Percentiles rank a stretch among this genome's conserved stretches.
These are phyloP conservation scores for Steinernema carpocapsae DNA, from an alignment of 2,888 invertebrate species.

Conservation along the genomic window DNA sequence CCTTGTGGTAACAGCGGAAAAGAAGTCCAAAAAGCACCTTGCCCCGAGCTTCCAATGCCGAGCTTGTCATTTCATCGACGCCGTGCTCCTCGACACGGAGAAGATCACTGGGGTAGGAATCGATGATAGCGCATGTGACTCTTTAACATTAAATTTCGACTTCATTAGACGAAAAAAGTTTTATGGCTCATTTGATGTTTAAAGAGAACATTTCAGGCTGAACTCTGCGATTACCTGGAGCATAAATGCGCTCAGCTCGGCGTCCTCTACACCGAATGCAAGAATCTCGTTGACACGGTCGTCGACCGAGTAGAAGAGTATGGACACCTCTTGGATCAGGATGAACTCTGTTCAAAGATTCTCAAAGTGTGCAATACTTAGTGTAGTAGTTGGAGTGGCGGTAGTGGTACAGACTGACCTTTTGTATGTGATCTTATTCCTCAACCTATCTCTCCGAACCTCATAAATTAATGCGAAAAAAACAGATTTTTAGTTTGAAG, in stretches of 20 bases:
- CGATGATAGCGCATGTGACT: not conserved
- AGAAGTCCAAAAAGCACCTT: not conserved
- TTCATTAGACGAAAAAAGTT: not conserved
- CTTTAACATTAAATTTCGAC: not conserved
- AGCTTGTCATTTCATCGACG: slow-evolving; percentile 14
- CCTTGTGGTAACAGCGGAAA: not conserved
- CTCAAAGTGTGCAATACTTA: not conserved
- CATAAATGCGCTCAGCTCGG: slow-evolving; percentile 3
- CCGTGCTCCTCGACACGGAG: slow-evolving; percentile 5
- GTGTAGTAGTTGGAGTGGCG: not conserved
- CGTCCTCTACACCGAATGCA: slow-evolving; percentile 3
- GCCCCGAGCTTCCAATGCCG: not conserved
- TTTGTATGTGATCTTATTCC: too few species aligned
- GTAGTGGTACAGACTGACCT: too few species aligned
- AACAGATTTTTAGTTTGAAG: too few species aligned
- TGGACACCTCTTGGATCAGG: not conserved
- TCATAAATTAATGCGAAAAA: too few species aligned
- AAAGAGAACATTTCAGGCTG: not conserved
- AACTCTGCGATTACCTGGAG: not conserved
- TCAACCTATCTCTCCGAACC: too few species aligned
- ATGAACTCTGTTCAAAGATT: not conserved
- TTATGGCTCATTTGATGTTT: not conserved
- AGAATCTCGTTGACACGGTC: not conserved
- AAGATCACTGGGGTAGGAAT: not conserved
- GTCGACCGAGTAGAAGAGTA: not conserved